phyloP scores from a whole-genome alignment of 2,888 invertebrate species.

The Hermaeophaga mercurialis region DNA sequence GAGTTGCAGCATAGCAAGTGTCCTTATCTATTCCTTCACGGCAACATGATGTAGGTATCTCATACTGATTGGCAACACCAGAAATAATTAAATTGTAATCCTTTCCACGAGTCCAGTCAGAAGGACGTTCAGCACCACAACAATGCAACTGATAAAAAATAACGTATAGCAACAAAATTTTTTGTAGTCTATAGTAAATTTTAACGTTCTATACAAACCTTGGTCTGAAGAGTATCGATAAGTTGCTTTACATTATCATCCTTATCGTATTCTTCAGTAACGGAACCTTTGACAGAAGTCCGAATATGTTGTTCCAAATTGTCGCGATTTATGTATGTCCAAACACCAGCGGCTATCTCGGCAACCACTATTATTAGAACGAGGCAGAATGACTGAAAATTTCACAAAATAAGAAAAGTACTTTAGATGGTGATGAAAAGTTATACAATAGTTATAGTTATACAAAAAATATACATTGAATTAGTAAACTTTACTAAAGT shows the following conservation, averaged over 20 bases:
- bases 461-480: no score
- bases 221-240: slow-evolving; percentile 71
- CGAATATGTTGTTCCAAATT: slow-evolving; percentile 69
- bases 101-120: slow-evolving; percentile 72
- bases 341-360: slow-evolving; percentile 77
- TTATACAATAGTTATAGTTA: no score
- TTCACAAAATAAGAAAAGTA: slow-evolving; percentile 26
- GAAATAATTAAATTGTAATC: slow-evolving; percentile 63
- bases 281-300: slow-evolving; percentile 66
- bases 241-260: slow-evolving; percentile 62
- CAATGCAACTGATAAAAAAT: slow-evolving; percentile 66
- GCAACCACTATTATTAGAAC: slow-evolving; percentile 78
- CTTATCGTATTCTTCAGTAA: slow-evolving; percentile 66
- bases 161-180: not conserved
- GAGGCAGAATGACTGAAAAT: slow-evolving; percentile 75
- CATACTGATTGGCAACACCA: slow-evolving; percentile 61
- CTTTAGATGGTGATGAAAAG: no score
- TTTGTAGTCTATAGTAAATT: not conserved
- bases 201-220: slow-evolving; percentile 54
- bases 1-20: slow-evolving; percentile 61
- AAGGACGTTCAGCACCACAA: slow-evolving; percentile 75
- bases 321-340: slow-evolving; percentile 75
- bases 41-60: slow-evolving; percentile 67
- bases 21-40: slow-evolving; percentile 57
- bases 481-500: no score